Evolutionary conservation across 2,113 vertebrate genomes (phyloP).

Genomic region (Xyliphius kryptos): DNA sequence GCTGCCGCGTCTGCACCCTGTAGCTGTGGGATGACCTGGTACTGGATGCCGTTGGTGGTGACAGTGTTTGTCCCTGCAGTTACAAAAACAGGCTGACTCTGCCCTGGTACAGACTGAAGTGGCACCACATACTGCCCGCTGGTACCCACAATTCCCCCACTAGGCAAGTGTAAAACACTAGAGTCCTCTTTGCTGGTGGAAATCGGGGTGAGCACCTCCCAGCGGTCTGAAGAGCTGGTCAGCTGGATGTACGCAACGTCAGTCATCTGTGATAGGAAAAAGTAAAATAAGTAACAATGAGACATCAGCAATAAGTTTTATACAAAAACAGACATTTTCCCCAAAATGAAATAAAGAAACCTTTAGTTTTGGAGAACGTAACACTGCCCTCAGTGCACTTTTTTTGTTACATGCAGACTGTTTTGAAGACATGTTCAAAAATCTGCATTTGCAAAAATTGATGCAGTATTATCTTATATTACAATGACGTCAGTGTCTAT

Average conservation of each 20-base stretch:
- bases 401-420: no score
- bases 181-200: constrained; percentile 90
- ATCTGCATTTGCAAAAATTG: no score
- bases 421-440: no score
- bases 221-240: constrained; percentile 85
- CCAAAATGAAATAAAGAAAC: no score
- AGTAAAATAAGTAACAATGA: background rate
- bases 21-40: constrained; percentile 97
- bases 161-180: constrained; percentile 87
- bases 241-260: constrained; percentile 92
- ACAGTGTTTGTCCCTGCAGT: constrained; percentile 81
- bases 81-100: constrained; percentile 95
- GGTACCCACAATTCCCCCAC: constrained; percentile 84
- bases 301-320: no score
- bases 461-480: no score
- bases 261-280: constrained; percentile 70
- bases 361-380: no score
- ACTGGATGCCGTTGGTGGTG: constrained; percentile 87
- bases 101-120: constrained; percentile 78
- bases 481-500: no score
- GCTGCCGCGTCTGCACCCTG: constrained; percentile 85
- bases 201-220: constrained; percentile 89
- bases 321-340: no score
- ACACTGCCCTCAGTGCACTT: no score
- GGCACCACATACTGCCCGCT: constrained; percentile 96